phyloP scores from a whole-genome alignment of 2,113 vertebrate genomes.

The Apodemus speciosus region DNA sequence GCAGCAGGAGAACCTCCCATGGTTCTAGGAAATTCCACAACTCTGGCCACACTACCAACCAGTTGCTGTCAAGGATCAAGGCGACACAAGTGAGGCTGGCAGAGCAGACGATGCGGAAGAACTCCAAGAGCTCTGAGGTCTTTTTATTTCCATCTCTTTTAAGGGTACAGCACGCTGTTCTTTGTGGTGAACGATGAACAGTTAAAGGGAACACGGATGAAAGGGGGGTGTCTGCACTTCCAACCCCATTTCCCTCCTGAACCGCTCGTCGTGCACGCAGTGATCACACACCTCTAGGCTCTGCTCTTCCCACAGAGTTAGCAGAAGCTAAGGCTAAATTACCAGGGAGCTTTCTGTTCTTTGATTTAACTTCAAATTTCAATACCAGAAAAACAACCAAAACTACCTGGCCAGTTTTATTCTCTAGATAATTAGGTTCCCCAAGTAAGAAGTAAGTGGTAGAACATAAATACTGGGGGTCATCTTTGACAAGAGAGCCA shows the following conservation, averaged over 20 bases:
- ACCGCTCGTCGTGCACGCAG: background rate
- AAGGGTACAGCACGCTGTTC: slow-evolving; percentile 40
- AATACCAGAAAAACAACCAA: slow-evolving; percentile 51
- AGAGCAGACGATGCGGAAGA: slow-evolving; percentile 49
- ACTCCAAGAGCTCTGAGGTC: slow-evolving; percentile 57
- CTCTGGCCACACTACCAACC: slow-evolving; percentile 31
- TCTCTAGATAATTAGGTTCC: slow-evolving; percentile 14
- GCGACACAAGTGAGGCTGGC: slow-evolving; percentile 23
- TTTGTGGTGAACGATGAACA: slow-evolving; percentile 1
- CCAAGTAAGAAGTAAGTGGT: slow-evolving; percentile 54
- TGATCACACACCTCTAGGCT: background rate
- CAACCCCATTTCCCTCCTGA: background rate
- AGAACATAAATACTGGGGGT: slow-evolving; percentile 9
- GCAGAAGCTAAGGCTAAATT: background rate
- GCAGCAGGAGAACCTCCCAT: background rate
- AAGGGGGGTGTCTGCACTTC: background rate
- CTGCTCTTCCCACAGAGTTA: background rate
- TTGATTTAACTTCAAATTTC: slow-evolving; percentile 65
- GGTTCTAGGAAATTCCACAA: background rate
- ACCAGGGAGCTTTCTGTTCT: slow-evolving; percentile 32
- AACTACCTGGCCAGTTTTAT: slow-evolving; percentile 43
- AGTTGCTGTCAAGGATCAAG: slow-evolving; percentile 18
- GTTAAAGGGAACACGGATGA: slow-evolving; percentile 43
- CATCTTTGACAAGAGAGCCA: slow-evolving; percentile 36
- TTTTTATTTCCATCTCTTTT: slow-evolving; percentile 66